phyloP scores from a whole-genome alignment of 2,888 invertebrate genomes.

The Drosophila pegasa region DNA sequence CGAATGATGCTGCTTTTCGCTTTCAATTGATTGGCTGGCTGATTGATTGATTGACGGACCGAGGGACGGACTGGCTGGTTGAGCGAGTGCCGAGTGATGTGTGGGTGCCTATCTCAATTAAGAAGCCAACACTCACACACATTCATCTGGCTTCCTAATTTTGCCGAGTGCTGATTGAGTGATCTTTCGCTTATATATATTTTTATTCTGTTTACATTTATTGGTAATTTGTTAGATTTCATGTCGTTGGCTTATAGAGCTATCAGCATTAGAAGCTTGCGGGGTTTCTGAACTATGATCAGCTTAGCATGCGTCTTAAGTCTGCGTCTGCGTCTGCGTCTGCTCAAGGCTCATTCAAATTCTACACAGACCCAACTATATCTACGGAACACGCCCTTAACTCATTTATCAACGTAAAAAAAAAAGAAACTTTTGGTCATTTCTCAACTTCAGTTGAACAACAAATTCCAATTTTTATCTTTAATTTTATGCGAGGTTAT shows the following conservation, averaged over 20 bases:
- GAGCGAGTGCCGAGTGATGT: conserved; percentile 41
- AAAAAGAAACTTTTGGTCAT: conserved; percentile 19
- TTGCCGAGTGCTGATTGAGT: conserved; percentile 48
- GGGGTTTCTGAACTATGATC: conserved; percentile 14
- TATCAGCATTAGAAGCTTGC: conserved; percentile 4
- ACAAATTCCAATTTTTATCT: conserved; percentile 5
- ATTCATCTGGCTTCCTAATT: conserved; percentile 50
- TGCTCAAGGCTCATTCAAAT: conserved; percentile 49
- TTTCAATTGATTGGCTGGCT: conserved; percentile 65
- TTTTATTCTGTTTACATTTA: conserved; percentile 31
- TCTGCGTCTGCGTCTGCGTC: no score
- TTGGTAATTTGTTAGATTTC: conserved; percentile 31
- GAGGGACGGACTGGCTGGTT: conserved; percentile 26
- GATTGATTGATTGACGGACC: conserved; percentile 46
- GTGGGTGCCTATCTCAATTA: conserved; percentile 70
- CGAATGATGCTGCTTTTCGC: conserved; percentile 65
- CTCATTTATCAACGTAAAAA: conserved; percentile 57
- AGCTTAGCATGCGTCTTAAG: conserved; percentile 38
- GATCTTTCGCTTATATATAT: conserved; percentile 25
- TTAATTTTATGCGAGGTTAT: conserved; percentile 21
- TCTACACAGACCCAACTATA: conserved; percentile 21
- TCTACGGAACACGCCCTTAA: conserved; percentile 48
- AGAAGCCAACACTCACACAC: conserved; percentile 24
- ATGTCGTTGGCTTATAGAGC: conserved; percentile 21
- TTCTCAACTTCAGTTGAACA: conserved; percentile 24